These are phyloP conservation scores for Galeopterus variegatus DNA, from an alignment of 2,113 vertebrate species.

Conservation along the genomic window DNA sequence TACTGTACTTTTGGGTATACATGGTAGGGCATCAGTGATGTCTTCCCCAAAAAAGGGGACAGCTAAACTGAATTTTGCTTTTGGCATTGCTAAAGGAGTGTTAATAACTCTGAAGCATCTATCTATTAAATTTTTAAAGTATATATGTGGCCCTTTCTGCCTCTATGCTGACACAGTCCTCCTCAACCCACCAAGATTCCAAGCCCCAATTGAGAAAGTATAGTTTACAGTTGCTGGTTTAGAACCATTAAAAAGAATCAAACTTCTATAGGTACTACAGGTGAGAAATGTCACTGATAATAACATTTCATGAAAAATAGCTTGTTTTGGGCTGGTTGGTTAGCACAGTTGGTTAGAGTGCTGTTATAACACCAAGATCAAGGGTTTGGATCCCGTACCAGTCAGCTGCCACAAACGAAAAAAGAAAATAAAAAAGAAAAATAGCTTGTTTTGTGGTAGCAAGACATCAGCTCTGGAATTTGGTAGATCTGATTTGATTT, in stretches of 20 bases:
- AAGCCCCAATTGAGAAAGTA: background rate
- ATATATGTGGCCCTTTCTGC: background rate
- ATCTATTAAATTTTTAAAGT: background rate
- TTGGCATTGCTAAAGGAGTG: background rate
- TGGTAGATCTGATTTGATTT: background rate
- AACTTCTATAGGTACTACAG: background rate
- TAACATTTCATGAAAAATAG: background rate
- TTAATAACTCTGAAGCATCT: background rate
- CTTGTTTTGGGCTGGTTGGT: background rate
- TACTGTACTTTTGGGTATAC: background rate
- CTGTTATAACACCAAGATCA: no score
- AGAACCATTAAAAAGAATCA: conserved; percentile 34
- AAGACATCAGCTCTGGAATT: background rate
- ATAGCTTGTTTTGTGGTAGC: background rate
- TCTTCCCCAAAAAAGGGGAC: background rate
- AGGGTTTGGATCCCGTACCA: no score
- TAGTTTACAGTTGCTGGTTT: background rate
- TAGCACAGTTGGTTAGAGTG: no score
- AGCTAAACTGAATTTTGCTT: background rate
- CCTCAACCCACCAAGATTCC: background rate
- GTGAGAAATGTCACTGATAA: background rate
- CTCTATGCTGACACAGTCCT: background rate
- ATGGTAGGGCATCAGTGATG: no score
- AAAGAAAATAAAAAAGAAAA: background rate
- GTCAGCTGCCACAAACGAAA: no score